phyloP scores from a whole-genome alignment of 2,113 vertebrate species.

The Alligator mississippiensis region DNA sequence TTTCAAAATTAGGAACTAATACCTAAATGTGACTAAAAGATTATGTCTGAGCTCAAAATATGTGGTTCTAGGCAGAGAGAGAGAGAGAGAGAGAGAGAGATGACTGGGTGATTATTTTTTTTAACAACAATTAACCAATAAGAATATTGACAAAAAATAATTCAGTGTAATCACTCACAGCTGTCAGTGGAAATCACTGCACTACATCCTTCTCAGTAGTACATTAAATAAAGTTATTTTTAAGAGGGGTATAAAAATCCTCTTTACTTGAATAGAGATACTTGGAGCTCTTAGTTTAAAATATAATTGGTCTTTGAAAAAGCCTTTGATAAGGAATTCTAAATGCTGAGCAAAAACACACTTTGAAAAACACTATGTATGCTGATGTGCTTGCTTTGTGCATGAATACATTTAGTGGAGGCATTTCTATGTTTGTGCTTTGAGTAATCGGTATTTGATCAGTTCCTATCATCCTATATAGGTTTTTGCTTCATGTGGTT shows the following conservation, averaged over 20 bases:
- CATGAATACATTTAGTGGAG: background rate
- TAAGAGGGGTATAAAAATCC: background rate
- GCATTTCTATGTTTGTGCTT: constrained; percentile 13
- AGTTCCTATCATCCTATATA: background rate
- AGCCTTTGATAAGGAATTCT: background rate
- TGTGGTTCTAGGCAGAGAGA: background rate
- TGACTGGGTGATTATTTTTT: background rate
- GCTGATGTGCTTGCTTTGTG: background rate
- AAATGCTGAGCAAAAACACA: background rate
- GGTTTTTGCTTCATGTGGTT: constrained; percentile 30
- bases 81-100: constrained; percentile 16
- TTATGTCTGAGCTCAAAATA: background rate
- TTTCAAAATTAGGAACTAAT: background rate
- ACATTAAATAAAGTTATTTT: background rate
- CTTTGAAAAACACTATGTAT: background rate
- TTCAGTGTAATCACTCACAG: background rate
- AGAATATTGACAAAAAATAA: constrained; percentile 14
- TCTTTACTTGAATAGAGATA: background rate
- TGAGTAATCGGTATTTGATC: constrained; percentile 15
- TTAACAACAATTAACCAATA: constrained; percentile 16
- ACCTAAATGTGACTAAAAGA: background rate
- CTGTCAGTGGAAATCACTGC: constrained; percentile 20
- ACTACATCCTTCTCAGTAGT: background rate
- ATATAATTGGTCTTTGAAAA: constrained; percentile 28
- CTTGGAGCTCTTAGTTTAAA: background rate